Evolutionary conservation across 2,888 invertebrate species (phyloP), one percentile per base, ranked within the genome.

Genomic region (Myathropa florea): DNA sequence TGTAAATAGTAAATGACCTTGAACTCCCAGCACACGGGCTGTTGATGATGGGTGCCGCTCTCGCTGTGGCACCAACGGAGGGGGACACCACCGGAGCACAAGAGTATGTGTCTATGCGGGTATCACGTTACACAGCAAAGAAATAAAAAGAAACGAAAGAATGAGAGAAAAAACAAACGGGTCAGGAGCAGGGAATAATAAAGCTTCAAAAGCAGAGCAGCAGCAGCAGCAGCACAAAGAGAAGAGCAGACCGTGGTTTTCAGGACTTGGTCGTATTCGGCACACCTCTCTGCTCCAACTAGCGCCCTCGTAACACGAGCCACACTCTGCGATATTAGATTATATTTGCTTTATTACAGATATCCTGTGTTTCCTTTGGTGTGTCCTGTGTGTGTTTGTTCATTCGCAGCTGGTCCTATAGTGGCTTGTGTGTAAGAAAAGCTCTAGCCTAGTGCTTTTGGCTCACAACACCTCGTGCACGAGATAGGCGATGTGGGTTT

Each of bases 1-100:
- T 91, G 90, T 89, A 90, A 90, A 90, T 91, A 90, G 89, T 91
- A 90, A 91, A 90, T 91, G 91, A 91, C 91, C 91, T 91, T 91
- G 91, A 91, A 91, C 91, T 91, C 91, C 88, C 89, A 89, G 89
- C 80, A 91, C 89, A 88, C 84, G 75, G 72, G 76, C 71, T 73
- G 76, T 18, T 28, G 30, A 63, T 65, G 72, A 55, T 72, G 72
- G 72, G 65, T 72, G 72, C 67, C 72, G 72, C 65, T 70, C 21
- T 79, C 67, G 39, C 18, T 14, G 4, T 39, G 21, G 4, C 55
- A 55, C 39, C n/a, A 67, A 30, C 57, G n/a, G 21, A 9, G 26
- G 63, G 39, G 28, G 21, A 59, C 61, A 23, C 18, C 26, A 57
- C 39, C 30, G 53, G 60, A 75, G 18, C n/a, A 68, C 70, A 63